Conservation (phyloP, 2,888 invertebrate genomes). For the Achlya flavicornis region DNA sequence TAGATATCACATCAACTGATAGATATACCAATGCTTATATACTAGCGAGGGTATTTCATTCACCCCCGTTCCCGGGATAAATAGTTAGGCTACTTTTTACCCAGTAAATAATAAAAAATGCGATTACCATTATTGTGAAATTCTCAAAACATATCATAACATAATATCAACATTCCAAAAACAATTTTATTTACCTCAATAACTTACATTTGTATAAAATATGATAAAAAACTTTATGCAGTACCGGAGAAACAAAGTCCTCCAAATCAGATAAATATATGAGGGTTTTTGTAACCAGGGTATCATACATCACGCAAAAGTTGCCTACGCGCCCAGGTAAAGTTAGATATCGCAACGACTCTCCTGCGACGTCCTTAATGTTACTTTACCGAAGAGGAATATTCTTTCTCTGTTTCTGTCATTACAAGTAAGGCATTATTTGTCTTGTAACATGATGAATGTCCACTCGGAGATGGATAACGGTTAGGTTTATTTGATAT, state of each 20-base stretch:
- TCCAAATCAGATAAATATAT: slow-evolving; percentile 17
- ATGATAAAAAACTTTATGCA: not conserved
- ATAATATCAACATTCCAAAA: too few species aligned
- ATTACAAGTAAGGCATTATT: slow-evolving; percentile 4
- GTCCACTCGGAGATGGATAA: not conserved
- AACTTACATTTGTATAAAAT: too few species aligned
- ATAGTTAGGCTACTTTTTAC: too few species aligned
- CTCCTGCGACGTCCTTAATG: slow-evolving; percentile 46
- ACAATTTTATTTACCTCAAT: too few species aligned
- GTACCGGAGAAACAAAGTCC: not conserved
- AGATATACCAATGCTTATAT: too few species aligned
- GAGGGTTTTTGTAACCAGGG: slow-evolving; percentile 32
- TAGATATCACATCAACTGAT: too few species aligned
- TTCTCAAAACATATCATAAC: too few species aligned
- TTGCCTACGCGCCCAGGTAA: slow-evolving; percentile 39
- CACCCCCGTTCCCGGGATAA: too few species aligned
- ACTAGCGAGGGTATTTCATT: too few species aligned
- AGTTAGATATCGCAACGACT: slow-evolving; percentile 49
- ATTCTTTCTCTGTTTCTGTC: slow-evolving; percentile 26
- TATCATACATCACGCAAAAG: slow-evolving; percentile 47
- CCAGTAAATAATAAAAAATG: too few species aligned
- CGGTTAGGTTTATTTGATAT: not conserved
- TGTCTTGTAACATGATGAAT: not conserved
- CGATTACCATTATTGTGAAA: too few species aligned
- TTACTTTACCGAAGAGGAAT: slow-evolving; percentile 36